phyloP scores from a whole-genome alignment of 2,113 vertebrate genomes.

The Bubo blakistoni region DNA sequence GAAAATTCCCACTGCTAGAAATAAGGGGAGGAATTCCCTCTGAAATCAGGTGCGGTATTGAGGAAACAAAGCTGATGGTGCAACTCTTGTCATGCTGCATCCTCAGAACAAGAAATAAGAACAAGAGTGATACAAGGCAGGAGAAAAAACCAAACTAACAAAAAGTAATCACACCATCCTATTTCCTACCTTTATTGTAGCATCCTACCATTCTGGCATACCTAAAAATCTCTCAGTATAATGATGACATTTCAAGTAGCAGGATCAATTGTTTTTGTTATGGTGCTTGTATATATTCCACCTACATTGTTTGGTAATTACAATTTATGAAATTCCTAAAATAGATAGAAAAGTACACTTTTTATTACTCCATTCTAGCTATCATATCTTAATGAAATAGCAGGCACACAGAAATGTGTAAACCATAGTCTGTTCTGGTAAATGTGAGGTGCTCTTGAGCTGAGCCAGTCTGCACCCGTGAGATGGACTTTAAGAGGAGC shows the following conservation, averaged over 20 bases:
- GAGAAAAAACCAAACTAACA: background rate
- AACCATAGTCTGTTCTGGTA: background rate
- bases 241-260: conserved; percentile 7
- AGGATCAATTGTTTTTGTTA: conserved; percentile 12
- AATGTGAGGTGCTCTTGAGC: background rate
- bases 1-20: background rate
- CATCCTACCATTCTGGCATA: background rate
- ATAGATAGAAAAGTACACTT: background rate
- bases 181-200: background rate
- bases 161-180: background rate
- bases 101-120: background rate
- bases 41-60: background rate
- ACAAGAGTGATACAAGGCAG: background rate
- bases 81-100: background rate
- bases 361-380: conserved; percentile 12
- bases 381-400: background rate
- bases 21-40: background rate
- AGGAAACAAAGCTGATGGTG: background rate
- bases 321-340: background rate
- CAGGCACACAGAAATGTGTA: background rate
- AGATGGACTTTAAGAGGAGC: background rate
- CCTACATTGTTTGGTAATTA: background rate
- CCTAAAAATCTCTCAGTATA: background rate
- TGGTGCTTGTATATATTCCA: background rate
- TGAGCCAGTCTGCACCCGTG: background rate